Conservation (phyloP, 1,140 invertebrate genomes). For the Microplitis demolitor region DNA sequence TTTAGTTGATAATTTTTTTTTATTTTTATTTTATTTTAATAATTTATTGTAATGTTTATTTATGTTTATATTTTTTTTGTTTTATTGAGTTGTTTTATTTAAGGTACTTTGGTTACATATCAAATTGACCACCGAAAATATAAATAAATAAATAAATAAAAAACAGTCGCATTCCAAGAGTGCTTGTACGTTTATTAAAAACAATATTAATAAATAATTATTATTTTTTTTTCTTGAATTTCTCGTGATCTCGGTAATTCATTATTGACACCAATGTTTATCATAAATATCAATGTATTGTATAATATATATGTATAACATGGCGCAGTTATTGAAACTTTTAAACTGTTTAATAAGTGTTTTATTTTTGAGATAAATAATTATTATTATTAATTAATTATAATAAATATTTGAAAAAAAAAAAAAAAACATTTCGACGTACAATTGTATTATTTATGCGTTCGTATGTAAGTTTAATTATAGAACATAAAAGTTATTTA, state of each 20-base stretch:
- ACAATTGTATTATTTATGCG: constrained; percentile 7
- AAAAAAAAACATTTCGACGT: constrained; percentile 5
- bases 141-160: constrained; percentile 10
- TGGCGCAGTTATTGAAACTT: background rate
- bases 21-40: constrained; percentile 12
- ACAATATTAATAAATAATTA: constrained; percentile 5
- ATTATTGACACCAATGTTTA: constrained; percentile 26
- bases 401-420: constrained; percentile 15
- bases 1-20: constrained; percentile 7
- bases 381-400: background rate
- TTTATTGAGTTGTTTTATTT: constrained; percentile 42
- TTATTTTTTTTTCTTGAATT: constrained; percentile 18
- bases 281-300: background rate
- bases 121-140: constrained; percentile 52
- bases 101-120: constrained; percentile 60
- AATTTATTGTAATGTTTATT: background rate
- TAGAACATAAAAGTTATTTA: background rate
- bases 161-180: constrained; percentile 49
- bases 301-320: background rate
- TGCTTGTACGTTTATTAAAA: constrained; percentile 31
- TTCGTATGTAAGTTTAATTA: background rate
- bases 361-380: background rate
- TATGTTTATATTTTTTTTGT: constrained; percentile 15
- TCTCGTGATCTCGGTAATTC: constrained; percentile 31
- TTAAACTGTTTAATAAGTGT: constrained; percentile 3